Conservation (phyloP, 2,113 vertebrate species). For the Saccopteryx leptura region DNA sequence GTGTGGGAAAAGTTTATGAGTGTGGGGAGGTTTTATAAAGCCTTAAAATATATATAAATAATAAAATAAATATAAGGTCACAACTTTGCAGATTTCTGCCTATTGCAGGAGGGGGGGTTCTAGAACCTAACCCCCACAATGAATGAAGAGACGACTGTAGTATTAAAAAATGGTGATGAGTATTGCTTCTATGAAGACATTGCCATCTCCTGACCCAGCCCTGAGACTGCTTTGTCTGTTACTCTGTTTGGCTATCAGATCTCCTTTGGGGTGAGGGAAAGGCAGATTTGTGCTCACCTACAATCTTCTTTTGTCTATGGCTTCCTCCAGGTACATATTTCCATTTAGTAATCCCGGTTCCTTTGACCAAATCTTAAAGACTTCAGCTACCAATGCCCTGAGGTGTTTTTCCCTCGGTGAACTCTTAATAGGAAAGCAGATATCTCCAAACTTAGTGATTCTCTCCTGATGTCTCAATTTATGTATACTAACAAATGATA, state of each 20-base stretch:
- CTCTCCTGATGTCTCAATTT: neutral
- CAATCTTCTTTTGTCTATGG: neutral
- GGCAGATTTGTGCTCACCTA: neutral
- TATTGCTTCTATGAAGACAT: neutral
- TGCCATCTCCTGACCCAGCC: rapidly evolving
- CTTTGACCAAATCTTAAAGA: neutral
- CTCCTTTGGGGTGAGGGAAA: neutral
- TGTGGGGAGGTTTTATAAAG: no score
- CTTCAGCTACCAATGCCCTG: neutral
- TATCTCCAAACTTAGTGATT: neutral
- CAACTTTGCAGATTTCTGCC: no score
- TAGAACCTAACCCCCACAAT: no score
- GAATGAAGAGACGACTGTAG: neutral
- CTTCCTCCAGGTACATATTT: neutral
- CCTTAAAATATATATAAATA: no score
- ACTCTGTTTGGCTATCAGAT: neutral
- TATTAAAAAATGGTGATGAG: neutral
- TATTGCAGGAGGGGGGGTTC: no score
- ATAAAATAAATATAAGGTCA: no score
- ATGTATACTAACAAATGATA: neutral
- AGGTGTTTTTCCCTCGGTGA: neutral
- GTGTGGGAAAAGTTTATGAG: no score
- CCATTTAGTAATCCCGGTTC: neutral
- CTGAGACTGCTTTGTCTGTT: neutral
- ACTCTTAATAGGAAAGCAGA: neutral